phyloP scores from a whole-genome alignment of 2,797 vertebrate genomes.

The Numenius phaeopus region DNA sequence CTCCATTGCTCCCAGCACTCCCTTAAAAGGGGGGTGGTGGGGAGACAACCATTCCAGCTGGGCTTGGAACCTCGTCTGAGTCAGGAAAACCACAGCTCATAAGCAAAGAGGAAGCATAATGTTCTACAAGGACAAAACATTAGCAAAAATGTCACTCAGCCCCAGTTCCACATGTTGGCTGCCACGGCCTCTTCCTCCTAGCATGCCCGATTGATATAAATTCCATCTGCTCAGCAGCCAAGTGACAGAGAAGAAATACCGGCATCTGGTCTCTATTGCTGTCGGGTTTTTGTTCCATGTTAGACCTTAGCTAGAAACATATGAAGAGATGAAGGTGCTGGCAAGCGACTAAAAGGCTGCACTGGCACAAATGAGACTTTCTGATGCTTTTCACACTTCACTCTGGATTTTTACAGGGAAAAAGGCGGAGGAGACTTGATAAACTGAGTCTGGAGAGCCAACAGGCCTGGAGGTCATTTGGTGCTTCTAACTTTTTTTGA shows the following conservation, averaged over 20 bases:
- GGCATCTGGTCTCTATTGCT: conserved; percentile 93
- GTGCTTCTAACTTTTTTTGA: conserved; percentile 66
- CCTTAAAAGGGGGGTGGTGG: conserved; percentile 63
- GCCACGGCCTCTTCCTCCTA: conserved; percentile 87
- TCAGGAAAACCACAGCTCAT: conserved; percentile 99
- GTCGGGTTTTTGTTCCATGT: conserved; percentile 89
- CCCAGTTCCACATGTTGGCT: conserved; percentile 94
- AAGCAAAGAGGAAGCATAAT: conserved; percentile 97
- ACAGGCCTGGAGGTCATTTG: conserved; percentile 79
- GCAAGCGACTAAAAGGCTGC: conserved; percentile 83
- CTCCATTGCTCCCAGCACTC: conserved; percentile 80
- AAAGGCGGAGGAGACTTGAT: conserved; percentile 78
- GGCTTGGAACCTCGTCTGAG: conserved; percentile 94
- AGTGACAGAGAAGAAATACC: conserved; percentile 91
- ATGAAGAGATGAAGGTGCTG: conserved; percentile 87
- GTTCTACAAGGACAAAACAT: conserved; percentile 99
- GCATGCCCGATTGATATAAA: conserved; percentile 93
- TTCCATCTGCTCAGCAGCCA: conserved; percentile 96
- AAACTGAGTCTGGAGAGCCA: conserved; percentile 79
- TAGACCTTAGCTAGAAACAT: conserved; percentile 90
- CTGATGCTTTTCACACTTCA: conserved; percentile 88
- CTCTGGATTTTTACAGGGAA: conserved; percentile 80
- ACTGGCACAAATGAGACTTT: conserved; percentile 85
- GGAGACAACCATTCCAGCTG: conserved; percentile 92
- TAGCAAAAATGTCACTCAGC: conserved; percentile 99